A percentile compares a stretch with the other conserved stretches of the same genome.
phyloP scores from a whole-genome alignment of 2,113 vertebrate genomes.

The Tichodroma muraria region DNA sequence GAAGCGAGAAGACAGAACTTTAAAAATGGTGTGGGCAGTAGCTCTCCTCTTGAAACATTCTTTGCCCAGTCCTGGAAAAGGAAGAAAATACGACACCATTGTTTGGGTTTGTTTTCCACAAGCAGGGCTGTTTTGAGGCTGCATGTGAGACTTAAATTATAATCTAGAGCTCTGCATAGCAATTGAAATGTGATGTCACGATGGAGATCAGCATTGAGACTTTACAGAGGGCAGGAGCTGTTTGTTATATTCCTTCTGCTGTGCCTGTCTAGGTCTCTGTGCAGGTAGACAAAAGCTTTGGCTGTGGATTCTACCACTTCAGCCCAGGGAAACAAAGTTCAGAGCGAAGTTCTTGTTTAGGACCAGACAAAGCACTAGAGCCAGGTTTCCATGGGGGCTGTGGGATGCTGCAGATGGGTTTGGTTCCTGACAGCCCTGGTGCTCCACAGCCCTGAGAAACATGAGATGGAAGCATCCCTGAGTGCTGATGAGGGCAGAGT shows the following conservation, averaged over 20 bases:
- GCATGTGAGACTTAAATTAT: not conserved
- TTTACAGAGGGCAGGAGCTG: not conserved
- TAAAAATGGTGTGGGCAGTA: not conserved
- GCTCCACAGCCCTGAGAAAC: not conserved
- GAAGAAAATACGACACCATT: not conserved
- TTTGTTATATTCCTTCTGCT: not conserved
- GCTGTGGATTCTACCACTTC: not conserved
- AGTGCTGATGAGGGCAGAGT: not conserved
- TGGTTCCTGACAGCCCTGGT: not conserved
- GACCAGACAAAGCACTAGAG: not conserved
- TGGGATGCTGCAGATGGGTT: not conserved
- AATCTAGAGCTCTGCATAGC: not conserved
- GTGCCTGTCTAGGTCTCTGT: not conserved
- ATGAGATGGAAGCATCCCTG: not conserved
- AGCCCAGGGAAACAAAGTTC: not conserved
- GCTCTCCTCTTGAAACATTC: not conserved
- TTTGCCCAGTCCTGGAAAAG: not conserved
- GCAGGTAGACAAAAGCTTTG: not conserved
- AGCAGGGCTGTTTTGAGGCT: not conserved
- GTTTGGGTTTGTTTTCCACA: not conserved
- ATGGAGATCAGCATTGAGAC: not conserved
- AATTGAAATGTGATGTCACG: fast-evolving
- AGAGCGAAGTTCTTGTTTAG: not conserved
- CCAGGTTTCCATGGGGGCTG: not conserved
- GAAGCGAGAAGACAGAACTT: not conserved